These are phyloP conservation scores for Brachyhypopomus occidentalis DNA, from an alignment of 2,113 vertebrate species.

Conservation along the genomic window DNA sequence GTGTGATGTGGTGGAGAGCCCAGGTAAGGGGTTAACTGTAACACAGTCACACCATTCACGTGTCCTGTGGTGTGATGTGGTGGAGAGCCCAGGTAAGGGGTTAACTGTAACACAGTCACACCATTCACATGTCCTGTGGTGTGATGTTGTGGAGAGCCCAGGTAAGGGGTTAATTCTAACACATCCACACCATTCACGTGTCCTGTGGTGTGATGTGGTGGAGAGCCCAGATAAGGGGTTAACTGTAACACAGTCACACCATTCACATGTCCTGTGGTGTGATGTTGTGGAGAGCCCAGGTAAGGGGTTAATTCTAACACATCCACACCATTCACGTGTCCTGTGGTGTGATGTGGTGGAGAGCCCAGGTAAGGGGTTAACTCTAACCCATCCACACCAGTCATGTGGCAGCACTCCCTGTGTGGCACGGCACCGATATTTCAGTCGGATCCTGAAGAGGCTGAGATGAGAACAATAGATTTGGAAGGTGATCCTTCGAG, in stretches of 20 bases:
- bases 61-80: background rate
- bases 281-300: background rate
- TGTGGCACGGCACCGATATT: background rate
- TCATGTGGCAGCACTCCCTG: too few species aligned
- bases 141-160: background rate
- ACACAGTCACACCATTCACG: too few species aligned
- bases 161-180: background rate
- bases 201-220: constrained; percentile 1
- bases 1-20: background rate
- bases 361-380: background rate
- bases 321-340: too few species aligned
- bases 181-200: too few species aligned
- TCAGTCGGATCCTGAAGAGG: constrained; percentile 12
- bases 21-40: background rate
- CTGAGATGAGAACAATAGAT: constrained; percentile 30
- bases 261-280: background rate
- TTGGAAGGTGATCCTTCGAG: constrained; percentile 23
- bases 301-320: background rate
- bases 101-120: background rate
- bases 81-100: background rate
- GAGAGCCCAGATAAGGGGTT: background rate
- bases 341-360: background rate
- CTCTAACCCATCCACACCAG: too few species aligned
- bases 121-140: background rate
- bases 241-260: too few species aligned